Conservation (phyloP, 2,113 vertebrate genomes). For the Lethenteron camtschaticum region DNA sequence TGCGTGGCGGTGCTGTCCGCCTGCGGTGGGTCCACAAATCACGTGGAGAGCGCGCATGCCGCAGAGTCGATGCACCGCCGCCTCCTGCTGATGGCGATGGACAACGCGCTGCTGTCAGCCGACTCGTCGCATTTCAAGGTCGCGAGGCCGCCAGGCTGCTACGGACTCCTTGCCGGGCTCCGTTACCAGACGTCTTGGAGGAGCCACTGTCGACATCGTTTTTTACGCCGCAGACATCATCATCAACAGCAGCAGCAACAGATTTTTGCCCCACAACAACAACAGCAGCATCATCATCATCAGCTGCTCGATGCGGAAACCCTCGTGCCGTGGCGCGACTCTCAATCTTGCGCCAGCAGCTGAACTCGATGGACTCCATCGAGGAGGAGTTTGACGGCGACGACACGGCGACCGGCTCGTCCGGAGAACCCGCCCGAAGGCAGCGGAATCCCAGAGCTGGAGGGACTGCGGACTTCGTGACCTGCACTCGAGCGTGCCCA, state of each 20-base stretch:
- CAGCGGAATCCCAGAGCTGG: constrained; percentile 11
- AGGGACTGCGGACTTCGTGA: too few relatives aligned
- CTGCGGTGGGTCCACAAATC: constrained; percentile 11
- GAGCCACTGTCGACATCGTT: background rate
- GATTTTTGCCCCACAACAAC: too few relatives aligned
- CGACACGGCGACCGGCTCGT: constrained; percentile 6
- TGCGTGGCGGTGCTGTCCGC: constrained; percentile 20
- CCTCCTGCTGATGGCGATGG: constrained; percentile 9
- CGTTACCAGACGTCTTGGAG: background rate
- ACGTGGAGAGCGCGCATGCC: background rate
- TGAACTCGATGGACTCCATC: constrained; percentile 25
- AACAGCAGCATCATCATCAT: too few relatives aligned
- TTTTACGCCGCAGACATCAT: too few relatives aligned
- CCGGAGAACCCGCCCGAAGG: constrained; percentile 11
- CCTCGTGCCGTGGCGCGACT: too few relatives aligned
- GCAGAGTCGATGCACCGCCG: background rate
- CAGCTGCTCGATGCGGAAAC: too few relatives aligned
- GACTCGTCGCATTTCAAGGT: background rate
- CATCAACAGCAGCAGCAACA: too few relatives aligned
- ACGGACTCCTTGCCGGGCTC: background rate
- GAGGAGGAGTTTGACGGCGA: constrained; percentile 21
- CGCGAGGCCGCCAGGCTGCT: background rate
- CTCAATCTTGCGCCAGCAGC: constrained; percentile 1
- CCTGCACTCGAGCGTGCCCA: constrained; percentile 3
- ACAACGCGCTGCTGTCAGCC: background rate